phyloP scores from a whole-genome alignment of 2,113 vertebrate species.

The Onychorhynchus coronatus region DNA sequence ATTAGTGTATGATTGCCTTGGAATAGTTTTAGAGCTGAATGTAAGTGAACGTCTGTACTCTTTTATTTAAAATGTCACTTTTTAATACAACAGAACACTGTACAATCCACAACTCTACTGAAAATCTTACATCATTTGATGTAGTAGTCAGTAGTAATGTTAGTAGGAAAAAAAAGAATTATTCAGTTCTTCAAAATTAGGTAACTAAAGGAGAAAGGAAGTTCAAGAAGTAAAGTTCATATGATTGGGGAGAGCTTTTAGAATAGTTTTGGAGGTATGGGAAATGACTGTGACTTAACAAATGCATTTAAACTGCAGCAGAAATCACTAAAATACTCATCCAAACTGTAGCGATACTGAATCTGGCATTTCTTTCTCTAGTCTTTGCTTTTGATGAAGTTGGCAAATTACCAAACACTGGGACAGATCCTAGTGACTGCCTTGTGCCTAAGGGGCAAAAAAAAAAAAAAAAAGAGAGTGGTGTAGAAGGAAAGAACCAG shows the following conservation, averaged over 20 bases:
- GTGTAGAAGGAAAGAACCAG: background rate
- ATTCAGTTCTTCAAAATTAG: background rate
- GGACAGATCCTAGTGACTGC: background rate
- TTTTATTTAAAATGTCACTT: background rate
- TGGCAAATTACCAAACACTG: background rate
- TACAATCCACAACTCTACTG: background rate
- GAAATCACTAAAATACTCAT: background rate
- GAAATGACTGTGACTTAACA: background rate
- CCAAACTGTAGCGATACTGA: background rate
- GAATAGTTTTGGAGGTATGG: background rate
- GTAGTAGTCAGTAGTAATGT: background rate
- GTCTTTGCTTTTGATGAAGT: background rate
- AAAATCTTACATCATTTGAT: background rate
- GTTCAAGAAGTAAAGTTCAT: background rate
- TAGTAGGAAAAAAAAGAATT: background rate
- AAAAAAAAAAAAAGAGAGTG: background rate
- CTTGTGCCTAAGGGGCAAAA: background rate
- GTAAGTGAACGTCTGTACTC: slow-evolving; percentile 77
- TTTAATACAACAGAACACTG: background rate
- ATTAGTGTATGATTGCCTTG: slow-evolving; percentile 86
- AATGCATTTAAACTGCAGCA: background rate
- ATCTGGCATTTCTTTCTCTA: background rate
- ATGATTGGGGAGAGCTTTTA: background rate
- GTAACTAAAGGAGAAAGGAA: background rate
- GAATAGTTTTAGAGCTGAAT: slow-evolving; percentile 89